Base-by-base conservation (phyloP, 2,113 vertebrate genomes). In the Cephalopterus ornatus region DNA sequence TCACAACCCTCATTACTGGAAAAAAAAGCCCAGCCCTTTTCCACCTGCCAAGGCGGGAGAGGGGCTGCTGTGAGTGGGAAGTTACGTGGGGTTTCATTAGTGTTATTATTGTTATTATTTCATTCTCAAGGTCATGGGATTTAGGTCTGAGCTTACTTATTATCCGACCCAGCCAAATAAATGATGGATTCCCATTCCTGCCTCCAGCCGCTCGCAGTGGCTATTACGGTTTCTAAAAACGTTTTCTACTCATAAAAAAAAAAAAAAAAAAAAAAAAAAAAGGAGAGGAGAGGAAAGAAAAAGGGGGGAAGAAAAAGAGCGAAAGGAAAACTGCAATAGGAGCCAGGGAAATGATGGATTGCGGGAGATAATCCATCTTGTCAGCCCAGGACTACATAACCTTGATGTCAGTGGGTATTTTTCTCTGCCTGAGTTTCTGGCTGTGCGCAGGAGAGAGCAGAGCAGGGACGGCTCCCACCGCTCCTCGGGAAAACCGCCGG, bases 371-470 rank as follows among this genome's bases (percentile, higher is more conserved):
- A 98, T 98, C 97, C 76, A 71, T 97, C 97, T 98, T 97, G 97
- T 97, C 97, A 94, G 85, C 93, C 39, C n/a, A 37, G 88, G 97
- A 93, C 98, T 94, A 37, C 91, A 91, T 95, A 98, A 97, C 98
- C 97, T 98, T 98, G 98, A 97, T 97, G 97, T 96, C 97, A 96
- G 92, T 56, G 33, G 94, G 94, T 91, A 96, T 97, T 98, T 97
- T 96, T 95, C 96, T 94, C 71, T 44, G 86, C 79, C 96, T 97
- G 96, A 81, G 97, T 94, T 97, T 87, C 95, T 30, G 12, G 88
- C 97, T 76, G 88, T 39, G 55, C 70, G 88, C 9, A 12, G 35
- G 47, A 62, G 63, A 32, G 46, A 70, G 72, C 46, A 41, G 71
- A 70, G 2, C 63, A 5, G 79, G 62, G 76, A 37, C 22, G 56